Evolutionary conservation across 1,140 invertebrate genomes (phyloP), one percentile per base, ranked within the genome.

Genomic region (Pantala flavescens): DNA sequence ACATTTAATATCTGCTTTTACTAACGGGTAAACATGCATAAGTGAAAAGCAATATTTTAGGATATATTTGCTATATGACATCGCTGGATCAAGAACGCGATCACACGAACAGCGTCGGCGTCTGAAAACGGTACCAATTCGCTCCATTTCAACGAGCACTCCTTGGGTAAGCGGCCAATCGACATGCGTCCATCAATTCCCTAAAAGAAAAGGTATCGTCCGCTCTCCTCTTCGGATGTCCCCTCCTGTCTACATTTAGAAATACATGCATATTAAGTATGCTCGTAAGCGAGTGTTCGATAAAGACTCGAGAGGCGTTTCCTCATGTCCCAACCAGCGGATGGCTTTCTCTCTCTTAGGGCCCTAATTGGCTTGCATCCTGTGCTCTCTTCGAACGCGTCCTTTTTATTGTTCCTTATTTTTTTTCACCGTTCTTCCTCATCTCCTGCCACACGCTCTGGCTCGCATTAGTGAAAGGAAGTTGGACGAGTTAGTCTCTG

Each of bases 291-390:
- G 49, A 63, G 14, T 63, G 49, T 14, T 63, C 12, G 16, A 63
- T 63, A 63, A 63, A 36, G 49, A 21, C 49, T 63, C 49, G 49
- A 63, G 49, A 63, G n/a, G 49, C 49, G 49, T 63, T 63, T 63
- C 49, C 49, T 21, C 49, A 21, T 21, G 49, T 63, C 49, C 1
- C n/a, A 21, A 21, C 49, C n/a, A 21, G 49, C n/a, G 49, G 49
- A 63, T 16, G n/a, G n/a, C 49, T 36, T 36, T 36, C 49, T 21
- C 49, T 63, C 14, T 63, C 49, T 21, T 21, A 21, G 3, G 49
- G 49, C n/a, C 28, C 49, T 63, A 63, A 63, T 63, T 63, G 49
- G 49, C 49, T 21, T 63, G 49, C n/a, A 63, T 63, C 49, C 49
- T 63, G 49, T 63, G 14, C 49, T 16, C 49, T 63, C 49, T 63